These are phyloP conservation scores for Amblyopsis rosae DNA, from an alignment of 2,113 vertebrate genomes.

Conservation along the genomic window DNA sequence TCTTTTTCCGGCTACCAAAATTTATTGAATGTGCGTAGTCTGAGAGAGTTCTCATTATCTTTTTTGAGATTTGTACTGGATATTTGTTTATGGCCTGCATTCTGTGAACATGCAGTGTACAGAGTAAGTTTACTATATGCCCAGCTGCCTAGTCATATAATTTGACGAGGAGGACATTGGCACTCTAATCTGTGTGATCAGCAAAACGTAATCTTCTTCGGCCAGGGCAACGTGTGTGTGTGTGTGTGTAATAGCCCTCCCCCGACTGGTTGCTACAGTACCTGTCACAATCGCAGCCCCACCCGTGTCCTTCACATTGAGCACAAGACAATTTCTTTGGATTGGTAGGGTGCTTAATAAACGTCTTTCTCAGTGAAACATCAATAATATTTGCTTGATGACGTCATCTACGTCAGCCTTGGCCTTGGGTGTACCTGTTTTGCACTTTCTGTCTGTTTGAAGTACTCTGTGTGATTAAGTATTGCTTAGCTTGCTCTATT, in stretches of 20 bases:
- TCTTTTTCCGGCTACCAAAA: not conserved
- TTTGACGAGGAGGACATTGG: constrained; percentile 24
- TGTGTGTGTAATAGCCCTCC: not conserved
- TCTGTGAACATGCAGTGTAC: not conserved
- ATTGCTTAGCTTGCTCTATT: too few relatives aligned
- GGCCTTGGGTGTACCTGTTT: too few relatives aligned
- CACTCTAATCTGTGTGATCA: constrained; percentile 71
- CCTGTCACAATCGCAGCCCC: not conserved
- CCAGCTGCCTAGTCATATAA: constrained; percentile 2
- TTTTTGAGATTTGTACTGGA: not conserved
- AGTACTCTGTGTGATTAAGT: too few relatives aligned
- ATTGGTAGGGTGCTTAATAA: too few relatives aligned
- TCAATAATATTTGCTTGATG: not conserved
- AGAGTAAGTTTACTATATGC: not conserved
- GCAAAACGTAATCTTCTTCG: constrained; percentile 74
- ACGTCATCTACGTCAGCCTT: too few relatives aligned
- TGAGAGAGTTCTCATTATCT: not conserved
- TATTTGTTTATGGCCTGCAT: not conserved
- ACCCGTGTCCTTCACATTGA: not conserved
- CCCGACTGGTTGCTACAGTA: not conserved
- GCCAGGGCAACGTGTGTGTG: constrained; percentile 30
- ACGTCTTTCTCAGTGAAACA: not conserved
- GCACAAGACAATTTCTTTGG: too few relatives aligned
- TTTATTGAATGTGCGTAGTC: not conserved
- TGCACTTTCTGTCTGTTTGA: too few relatives aligned